These are phyloP conservation scores for Trinectes maculatus DNA, from an alignment of 2,113 vertebrate species.

Conservation along the genomic window DNA sequence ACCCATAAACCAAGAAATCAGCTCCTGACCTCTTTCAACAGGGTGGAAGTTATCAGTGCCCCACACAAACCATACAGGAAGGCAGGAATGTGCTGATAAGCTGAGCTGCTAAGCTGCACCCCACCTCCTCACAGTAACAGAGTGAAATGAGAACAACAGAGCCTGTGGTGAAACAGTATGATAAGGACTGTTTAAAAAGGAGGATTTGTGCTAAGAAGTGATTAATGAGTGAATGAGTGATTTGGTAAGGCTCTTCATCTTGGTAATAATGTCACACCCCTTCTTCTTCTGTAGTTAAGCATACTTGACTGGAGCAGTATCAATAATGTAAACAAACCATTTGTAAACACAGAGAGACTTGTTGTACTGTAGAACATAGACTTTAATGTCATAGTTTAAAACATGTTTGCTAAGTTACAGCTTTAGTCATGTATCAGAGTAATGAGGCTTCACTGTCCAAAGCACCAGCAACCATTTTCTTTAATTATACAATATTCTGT, in stretches of 20 bases:
- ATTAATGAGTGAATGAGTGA: constrained; percentile 47
- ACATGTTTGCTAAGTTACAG: constrained; percentile 12
- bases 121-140: constrained; percentile 57
- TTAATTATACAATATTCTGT: background rate
- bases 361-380: background rate
- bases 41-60: constrained; percentile 70
- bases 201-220: constrained; percentile 46
- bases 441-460: constrained; percentile 32
- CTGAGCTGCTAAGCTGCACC: constrained; percentile 60
- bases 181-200: constrained; percentile 59
- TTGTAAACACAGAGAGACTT: constrained; percentile 28
- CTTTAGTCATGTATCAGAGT: constrained; percentile 15
- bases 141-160: constrained; percentile 61
- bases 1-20: constrained; percentile 61
- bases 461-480: background rate
- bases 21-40: constrained; percentile 63
- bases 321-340: constrained; percentile 26
- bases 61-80: constrained; percentile 66
- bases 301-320: background rate
- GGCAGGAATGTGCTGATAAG: constrained; percentile 81
- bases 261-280: constrained; percentile 51
- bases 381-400: constrained; percentile 22
- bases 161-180: constrained; percentile 51
- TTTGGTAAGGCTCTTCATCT: constrained; percentile 42
- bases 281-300: constrained; percentile 34